A percentile compares a stretch with the other conserved stretches of the same genome.
Conservation (phyloP, 2,888 invertebrate genomes). For the Aelia acuminata region DNA sequence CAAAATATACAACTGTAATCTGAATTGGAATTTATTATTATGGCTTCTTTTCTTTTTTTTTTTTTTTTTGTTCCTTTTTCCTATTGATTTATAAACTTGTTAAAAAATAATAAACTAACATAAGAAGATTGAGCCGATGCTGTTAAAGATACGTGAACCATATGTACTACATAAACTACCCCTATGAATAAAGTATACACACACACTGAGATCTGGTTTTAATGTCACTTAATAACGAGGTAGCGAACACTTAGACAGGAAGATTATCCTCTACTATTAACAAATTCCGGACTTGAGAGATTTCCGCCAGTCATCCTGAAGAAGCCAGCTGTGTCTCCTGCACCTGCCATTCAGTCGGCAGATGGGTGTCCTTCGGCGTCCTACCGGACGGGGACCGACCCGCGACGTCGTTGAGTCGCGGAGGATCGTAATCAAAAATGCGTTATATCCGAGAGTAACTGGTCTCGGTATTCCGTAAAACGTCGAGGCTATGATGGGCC, state of each 20-base stretch:
- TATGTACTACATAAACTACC: no score
- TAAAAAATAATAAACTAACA: neutral
- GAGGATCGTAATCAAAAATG: conserved; percentile 21
- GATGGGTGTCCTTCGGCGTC: conserved; percentile 19
- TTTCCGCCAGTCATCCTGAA: conserved; percentile 45
- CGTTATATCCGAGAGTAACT: conserved; percentile 13
- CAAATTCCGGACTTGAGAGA: conserved; percentile 6
- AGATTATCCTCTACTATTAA: neutral
- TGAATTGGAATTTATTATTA: neutral
- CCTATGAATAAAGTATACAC: no score
- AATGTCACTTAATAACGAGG: neutral
- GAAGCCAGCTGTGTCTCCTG: conserved; percentile 26
- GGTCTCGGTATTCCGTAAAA: conserved; percentile 3
- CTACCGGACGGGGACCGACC: neutral
- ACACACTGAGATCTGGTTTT: neutral
- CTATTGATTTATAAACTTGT: neutral
- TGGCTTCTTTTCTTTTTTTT: neutral
- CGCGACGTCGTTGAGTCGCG: conserved; percentile 9
- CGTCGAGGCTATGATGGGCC: neutral
- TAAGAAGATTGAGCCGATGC: neutral
- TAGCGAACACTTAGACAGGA: conserved; percentile 5
- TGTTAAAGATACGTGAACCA: neutral
- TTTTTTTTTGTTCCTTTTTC: no score
- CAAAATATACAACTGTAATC: neutral
- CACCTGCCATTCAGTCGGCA: conserved; percentile 30